These are phyloP conservation scores for Icerya purchasi DNA, from an alignment of 2,888 invertebrate species.

Conservation along the genomic window DNA sequence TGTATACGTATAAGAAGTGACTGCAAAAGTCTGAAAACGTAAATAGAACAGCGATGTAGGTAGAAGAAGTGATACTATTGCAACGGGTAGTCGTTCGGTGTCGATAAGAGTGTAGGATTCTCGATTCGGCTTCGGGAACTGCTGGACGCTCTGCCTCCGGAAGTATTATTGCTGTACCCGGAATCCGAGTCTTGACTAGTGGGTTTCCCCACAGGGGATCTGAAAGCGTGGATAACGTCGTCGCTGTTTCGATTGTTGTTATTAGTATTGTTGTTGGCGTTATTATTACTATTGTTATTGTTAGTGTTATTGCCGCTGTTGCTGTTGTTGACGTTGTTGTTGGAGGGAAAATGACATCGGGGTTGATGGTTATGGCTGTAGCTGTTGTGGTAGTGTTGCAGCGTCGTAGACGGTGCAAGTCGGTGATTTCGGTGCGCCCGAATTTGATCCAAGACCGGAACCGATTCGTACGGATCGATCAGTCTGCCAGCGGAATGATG, in stretches of 20 bases:
- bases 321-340: constrained; percentile 1
- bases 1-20: neutral
- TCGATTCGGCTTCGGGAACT: constrained; percentile 11
- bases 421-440: constrained; percentile 4
- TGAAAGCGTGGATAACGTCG: constrained; percentile 24
- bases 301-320: neutral
- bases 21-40: neutral
- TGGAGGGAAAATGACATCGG: neutral
- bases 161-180: constrained; percentile 62
- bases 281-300: constrained; percentile 12
- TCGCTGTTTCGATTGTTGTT: neutral
- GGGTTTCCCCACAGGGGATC: constrained; percentile 24
- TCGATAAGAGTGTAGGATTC: neutral
- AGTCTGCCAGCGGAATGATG: neutral
- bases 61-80: no score
- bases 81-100: neutral
- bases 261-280: constrained; percentile 19
- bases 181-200: constrained; percentile 62
- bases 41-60: neutral
- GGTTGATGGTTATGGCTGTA: neutral
- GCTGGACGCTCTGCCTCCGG: constrained; percentile 31
- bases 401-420: no score
- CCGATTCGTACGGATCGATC: constrained; percentile 11
- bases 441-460: constrained; percentile 11
- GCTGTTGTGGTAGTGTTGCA: neutral